Evolutionary conservation across 37 sponge, comb jelly and placozoan genomes (phyloP).

Genomic region (Eunapius fragilis): DNA sequence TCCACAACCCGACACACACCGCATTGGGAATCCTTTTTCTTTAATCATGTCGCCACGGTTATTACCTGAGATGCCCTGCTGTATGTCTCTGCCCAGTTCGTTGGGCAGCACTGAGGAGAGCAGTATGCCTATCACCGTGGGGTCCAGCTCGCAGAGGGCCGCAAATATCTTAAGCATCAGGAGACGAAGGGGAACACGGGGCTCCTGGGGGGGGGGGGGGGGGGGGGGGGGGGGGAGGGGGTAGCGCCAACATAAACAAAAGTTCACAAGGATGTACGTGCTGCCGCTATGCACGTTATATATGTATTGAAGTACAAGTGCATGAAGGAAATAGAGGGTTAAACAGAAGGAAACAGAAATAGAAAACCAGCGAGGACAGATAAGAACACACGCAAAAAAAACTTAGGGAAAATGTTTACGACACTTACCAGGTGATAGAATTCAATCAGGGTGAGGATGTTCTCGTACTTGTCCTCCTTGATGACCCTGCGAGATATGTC

Average conservation of each 20-base stretch:
- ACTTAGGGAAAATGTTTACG: neutral
- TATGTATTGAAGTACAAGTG: too few species aligned
- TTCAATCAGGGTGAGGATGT: constrained; percentile 62
- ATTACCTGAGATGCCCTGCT: constrained; percentile 56
- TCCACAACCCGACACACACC: neutral
- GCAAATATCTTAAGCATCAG: constrained; percentile 83
- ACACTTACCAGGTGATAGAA: constrained; percentile 83
- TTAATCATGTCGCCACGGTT: too few species aligned
- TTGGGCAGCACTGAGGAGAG: constrained; percentile 75
- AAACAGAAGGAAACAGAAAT: neutral
- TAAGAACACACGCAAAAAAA: neutral
- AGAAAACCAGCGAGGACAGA: neutral
- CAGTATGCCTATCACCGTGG: constrained; percentile 40
- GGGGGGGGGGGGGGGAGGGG: neutral
- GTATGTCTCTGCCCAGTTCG: constrained; percentile 82
- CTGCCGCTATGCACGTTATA: too few species aligned
- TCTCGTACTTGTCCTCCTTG: constrained; percentile 80
- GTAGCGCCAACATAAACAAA: neutral
- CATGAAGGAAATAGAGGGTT: neutral
- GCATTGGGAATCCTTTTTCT: too few species aligned
- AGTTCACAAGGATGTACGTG: too few species aligned
- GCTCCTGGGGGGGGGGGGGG: constrained; percentile 43
- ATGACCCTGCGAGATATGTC: constrained; percentile 51
- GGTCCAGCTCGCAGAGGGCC: constrained; percentile 67
- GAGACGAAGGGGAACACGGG: constrained; percentile 65